Base-by-base conservation (phyloP, 2,113 vertebrate genomes). In the Caretta caretta region DNA sequence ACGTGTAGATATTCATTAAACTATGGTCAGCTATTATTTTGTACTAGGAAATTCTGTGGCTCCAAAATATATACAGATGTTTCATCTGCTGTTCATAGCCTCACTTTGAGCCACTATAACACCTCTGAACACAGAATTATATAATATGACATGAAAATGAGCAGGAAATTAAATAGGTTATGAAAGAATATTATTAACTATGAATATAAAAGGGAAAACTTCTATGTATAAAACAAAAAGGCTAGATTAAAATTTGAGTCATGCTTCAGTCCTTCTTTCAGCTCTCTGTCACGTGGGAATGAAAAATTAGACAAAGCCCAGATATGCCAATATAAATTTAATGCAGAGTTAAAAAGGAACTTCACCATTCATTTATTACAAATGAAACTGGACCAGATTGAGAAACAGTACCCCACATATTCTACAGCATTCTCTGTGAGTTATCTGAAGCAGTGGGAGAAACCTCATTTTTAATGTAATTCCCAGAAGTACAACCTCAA, bases 151-250 rank as follows among this genome's bases (percentile, higher is more conserved):
- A 93, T 86, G 10, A 94, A 93, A 96, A 93, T 79, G 35, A 89
- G 54, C 17, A 81, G n/a, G 82, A 96, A 94, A 96, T 88, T 10
- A 85, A 92, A 92, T 35, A 86, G 2, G 5, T 83, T 87, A 51
- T 87, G 54, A 84, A 89, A 93, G 27, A 81, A 86, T 24, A 83
- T 69, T 89, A 75, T 88, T 69, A 79, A 87, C 57, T 54, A 72
- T 48, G 9, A 92, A 49, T 83, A 88, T 72, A 72, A 89, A 65
- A 90, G 4, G 10, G 20, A 72, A 89, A 90, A 12, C 14, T 72
- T 96, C 65, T 88, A 2, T 83, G 8, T 92, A 51, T 62, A 72
- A 93, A 92, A 48, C 11, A 50, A 79, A 83, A 91, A 72, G 38
- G 31, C 35, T 80, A 89, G 59, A 89, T 93, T 92, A 54, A 93